Evolutionary conservation across 30 jellyfish, hydroid and myxozoan genomes (phyloP), one percentile per base, ranked within the genome.

Genomic region (Aurelia sp.): DNA sequence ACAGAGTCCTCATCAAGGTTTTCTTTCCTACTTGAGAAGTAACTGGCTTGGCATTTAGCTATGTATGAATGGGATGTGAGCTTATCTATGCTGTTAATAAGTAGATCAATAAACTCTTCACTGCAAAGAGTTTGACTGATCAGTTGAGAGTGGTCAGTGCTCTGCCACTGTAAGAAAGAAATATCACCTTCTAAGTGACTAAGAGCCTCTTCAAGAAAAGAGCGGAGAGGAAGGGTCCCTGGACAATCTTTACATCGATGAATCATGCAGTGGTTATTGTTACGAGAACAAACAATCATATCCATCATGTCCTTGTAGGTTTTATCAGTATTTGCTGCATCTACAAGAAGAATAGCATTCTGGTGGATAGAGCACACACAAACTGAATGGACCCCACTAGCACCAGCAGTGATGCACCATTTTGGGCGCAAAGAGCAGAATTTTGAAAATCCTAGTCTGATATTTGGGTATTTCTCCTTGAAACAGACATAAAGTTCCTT

Each of bases 361-460:
- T 88, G 94, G 68, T 90, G 97, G 58, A 52, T 62, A 48, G 96
- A 47, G 79, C 97, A 90, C 55, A 90, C 97, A 52, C 97, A 90
- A 68, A 82, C 97, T 30, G 87, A 82, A 76, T 83, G 96, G 40
- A 96, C 82, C 52, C 97, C 97, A 1, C 83, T 76, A 11, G 85
- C 13, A n/a, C 95, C 95, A 50, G 81, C 96, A 41, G 83, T 35
- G 40, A 66, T 53, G 59, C 97, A 89, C 91, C 87, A 82, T 74
- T 89, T 89, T 13, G 97, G 96, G 59, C 97, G 47, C 30, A 81
- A 72, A 47, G 40, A 61, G 48, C 92, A 82, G 64, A 89, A 89
- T 68, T 83, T 89, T 63, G 96, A 90, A 72, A 90, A 70, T 9
- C 96, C 97, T n/a, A 90, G 19, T 22, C 82, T 72, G 51, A 52